Evolutionary conservation across 2,113 vertebrate genomes (phyloP), one percentile per base, ranked within the genome.

Genomic region (Amia ocellicauda): DNA sequence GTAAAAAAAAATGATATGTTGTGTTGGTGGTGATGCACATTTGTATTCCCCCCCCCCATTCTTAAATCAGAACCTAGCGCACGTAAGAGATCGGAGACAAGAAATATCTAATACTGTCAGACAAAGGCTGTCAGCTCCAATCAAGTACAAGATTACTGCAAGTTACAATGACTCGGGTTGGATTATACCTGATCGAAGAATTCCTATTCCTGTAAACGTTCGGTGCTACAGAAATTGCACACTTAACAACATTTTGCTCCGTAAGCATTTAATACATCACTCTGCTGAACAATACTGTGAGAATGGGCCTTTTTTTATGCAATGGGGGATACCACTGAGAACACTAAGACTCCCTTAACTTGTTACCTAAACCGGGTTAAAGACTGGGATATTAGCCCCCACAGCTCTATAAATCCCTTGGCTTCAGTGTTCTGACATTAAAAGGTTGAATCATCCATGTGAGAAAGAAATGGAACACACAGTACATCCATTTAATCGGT

Each of bases 231-330:
- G 29, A 62, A 27, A 19, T 31, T 24, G 27, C 11, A 28, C 27
- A 31, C 26, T 26, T 29, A 29, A 22, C 36, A 41, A 64, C 36
- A 20, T 26, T 47, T 41, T 59, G 59, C 61, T 63, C 56, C 50
- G 41, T 49, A 36, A 51, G 40, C 26, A 3, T 55, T 24, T 61
- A 65, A 65, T 61, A 42, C 42, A 60, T 70, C 58, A 65, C 51
- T 56, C 20, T 36, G 24, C 36, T 20, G 42, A 40, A 42, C 57
- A 59, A 22, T 13, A 20, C 13, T 59, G 57, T 42, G 26, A 31
- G 26, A 28, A 17, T 28, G 16, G 29, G 57, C 41, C n/a, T 42
- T 10, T 29, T 59, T 22, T 40, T 41, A 13, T 55, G 62, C 29
- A 63, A 40, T 23, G 28, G 24, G 43, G 14, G 29, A 31, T 22